Base-by-base conservation (phyloP, 2,888 invertebrate species). In the Minunthozetes semirufus region DNA sequence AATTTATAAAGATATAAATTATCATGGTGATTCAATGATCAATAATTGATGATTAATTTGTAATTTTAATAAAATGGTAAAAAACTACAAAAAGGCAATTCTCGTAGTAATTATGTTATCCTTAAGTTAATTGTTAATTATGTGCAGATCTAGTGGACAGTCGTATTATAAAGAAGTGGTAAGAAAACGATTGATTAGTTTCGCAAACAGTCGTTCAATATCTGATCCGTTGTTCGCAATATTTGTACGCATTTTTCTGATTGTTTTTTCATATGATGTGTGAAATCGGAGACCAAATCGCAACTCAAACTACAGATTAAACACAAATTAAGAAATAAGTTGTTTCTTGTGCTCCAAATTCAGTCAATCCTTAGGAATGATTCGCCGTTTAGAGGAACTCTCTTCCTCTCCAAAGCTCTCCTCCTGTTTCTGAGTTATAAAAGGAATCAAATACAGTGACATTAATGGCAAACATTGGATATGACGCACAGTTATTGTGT, bases 341-440 rank as follows among this genome's bases (percentile, higher is more conserved):
- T 56, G 22, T 22, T 56, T 56, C 22, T 25, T 22, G 42, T 56
- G 19, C n/a, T 56, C 13, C 19, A 8, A 22, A 22, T 56, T 68
- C 33, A 68, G 19, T 68, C 38, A 15, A n/a, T 66, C 13, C 42
- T 42, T 42, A 42, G 42, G 42, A 42, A 68, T 68, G 11, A 38
- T 68, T 42, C 68, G 15, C 19, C 68, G 15, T 68, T 68, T 68
- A 46, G 68, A 2, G 4, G 68, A 68, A 68, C 8, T 68, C 19
- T 68, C 68, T 22, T 42, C 42, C 17, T 68, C 68, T 33, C 9
- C 29, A 68, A 68, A 27, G 33, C 33, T 61, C 17, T 68, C 68
- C 46, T 68, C 68, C 68, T 68, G 68, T 68, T 68, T 68, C 68
- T 68, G 13, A 68, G 17, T 6, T 15, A 22, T 38, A 3, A 68